These are phyloP conservation scores for Cladopsammia gracilis DNA, from an alignment of 64 coral and sea anemone genomes.

Conservation along the genomic window DNA sequence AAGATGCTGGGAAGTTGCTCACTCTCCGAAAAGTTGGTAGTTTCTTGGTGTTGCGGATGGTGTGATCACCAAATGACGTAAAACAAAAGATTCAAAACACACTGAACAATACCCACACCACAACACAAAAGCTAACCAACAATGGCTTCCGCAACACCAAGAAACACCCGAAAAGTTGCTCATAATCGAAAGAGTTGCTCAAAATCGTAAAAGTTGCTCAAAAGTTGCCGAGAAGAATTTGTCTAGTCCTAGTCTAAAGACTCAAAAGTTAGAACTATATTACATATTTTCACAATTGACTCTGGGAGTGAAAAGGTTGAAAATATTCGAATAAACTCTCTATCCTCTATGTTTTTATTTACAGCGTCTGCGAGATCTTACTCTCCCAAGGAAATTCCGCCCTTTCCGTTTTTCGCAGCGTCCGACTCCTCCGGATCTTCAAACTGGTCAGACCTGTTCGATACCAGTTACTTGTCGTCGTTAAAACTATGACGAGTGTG, in stretches of 20 bases:
- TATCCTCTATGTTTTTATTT: background rate
- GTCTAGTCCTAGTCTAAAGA: background rate
- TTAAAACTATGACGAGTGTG: slow-evolving; percentile 94
- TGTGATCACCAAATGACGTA: no score
- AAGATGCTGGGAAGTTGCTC: no score
- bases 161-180: no score
- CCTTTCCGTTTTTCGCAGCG: slow-evolving; percentile 93
- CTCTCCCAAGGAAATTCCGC: slow-evolving; percentile 53
- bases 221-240: slow-evolving; percentile 88
- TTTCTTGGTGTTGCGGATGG: no score
- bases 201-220: slow-evolving; percentile 82
- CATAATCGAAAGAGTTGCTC: slow-evolving; percentile 58
- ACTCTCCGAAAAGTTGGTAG: no score
- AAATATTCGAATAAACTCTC: background rate
- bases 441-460: slow-evolving; percentile 94
- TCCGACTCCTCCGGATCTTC: slow-evolving; percentile 93
- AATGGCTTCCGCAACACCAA: no score
- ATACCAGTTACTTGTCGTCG: slow-evolving; percentile 89
- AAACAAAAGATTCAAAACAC: no score
- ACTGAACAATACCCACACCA: no score
- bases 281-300: no score
- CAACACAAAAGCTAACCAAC: no score
- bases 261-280: no score
- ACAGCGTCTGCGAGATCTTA: slow-evolving; percentile 85
- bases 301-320: no score